Base-by-base conservation (phyloP, 2,888 invertebrate species). In the Chironomus riparius region DNA sequence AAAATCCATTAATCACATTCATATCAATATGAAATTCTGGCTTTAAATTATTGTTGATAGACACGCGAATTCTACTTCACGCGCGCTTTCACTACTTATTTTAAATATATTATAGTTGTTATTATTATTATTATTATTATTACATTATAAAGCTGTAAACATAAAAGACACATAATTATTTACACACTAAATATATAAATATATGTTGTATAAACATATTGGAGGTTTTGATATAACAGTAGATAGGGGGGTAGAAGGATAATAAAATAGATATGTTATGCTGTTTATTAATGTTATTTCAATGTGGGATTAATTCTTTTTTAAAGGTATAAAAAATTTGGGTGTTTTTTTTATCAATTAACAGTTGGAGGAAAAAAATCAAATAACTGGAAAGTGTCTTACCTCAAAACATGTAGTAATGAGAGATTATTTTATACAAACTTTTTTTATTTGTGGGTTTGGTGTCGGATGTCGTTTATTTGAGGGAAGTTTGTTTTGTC, bases 81-180 rank as follows among this genome's bases (percentile, higher is more conserved):
- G 65, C 22, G 22, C 21, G 21, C 15, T 28, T 71, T 73, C 62
- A 73, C 74, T 74, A 74, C 68, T 68, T 68, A 62, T 50, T 18
- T 56, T 38, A 18, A 56, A 56, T 56, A 56, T 50, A 50, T 50
- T 15, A 15, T 13, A 50, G 50, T 12, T 50, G n/a, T 56, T 15
- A 38, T 38, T 38, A 38, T 38, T 28, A 28, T 28, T n/a, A n/a
- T n/a, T n/a, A n/a, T n/a, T 38, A 10, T 38, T 56, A 56, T 56
- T 56, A 56, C 6, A 15, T 18, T 15, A 10, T 38, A 56, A 74
- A 74, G 74, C 74, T 74, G 74, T 74, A 68, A 74, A 74, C 48
- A 73, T 24, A 74, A 74, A 68, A 62, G 61, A 74, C 74, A 74
- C 74, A 74, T 38, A 74, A 62, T 74, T 74, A 74, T 74, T 74